Evolutionary conservation across 2,888 invertebrate genomes (phyloP).

Genomic region (Drosophila demipolita): DNA sequence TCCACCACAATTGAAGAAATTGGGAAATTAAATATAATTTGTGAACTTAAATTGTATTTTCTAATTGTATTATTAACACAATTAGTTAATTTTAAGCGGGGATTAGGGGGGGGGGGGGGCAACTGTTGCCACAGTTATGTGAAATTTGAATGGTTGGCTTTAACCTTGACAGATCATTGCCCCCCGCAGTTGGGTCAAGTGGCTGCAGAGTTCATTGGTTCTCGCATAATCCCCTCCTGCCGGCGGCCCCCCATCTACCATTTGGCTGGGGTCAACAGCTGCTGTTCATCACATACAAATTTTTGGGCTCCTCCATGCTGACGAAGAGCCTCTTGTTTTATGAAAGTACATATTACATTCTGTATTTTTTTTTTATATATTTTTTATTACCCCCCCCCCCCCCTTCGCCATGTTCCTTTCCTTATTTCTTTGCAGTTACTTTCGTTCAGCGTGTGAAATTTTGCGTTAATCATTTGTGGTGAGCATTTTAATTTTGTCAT

Average conservation of each 20-base stretch:
- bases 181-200: conserved; percentile 20
- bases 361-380: not conserved
- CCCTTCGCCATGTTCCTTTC: not conserved
- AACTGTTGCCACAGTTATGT: not conserved
- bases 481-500: not conserved
- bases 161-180: conserved; percentile 34
- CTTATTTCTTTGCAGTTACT: not conserved
- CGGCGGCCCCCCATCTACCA: not conserved
- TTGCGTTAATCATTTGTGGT: not conserved
- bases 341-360: conserved; percentile 28
- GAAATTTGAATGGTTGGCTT: conserved; percentile 1
- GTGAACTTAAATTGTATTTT: not conserved
- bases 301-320: conserved; percentile 24
- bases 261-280: conserved; percentile 25
- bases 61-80: not conserved
- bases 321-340: conserved; percentile 14
- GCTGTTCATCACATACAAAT: conserved; percentile 23
- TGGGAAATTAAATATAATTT: not conserved
- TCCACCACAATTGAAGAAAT: not conserved
- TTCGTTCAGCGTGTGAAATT: conserved; percentile 7
- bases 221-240: conserved; percentile 11
- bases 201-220: conserved; percentile 13
- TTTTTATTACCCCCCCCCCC: not conserved
- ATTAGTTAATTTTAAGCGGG: not conserved
- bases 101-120: not conserved